These are phyloP conservation scores for Tetragonula carbonaria DNA, from an alignment of 2,888 invertebrate species.

Conservation along the genomic window DNA sequence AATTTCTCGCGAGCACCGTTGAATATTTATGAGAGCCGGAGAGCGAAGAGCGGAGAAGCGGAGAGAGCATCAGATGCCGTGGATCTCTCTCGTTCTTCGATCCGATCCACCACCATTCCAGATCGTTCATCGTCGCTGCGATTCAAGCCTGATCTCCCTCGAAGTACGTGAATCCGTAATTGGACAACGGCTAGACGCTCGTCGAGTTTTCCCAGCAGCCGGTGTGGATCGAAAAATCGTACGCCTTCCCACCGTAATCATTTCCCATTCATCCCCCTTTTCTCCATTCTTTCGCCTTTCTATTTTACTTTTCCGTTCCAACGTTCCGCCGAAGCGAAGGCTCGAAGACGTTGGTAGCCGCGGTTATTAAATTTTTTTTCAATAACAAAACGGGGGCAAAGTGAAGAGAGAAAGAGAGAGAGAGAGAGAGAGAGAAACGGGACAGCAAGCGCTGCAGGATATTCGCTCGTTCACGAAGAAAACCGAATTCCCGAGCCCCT, in stretches of 20 bases:
- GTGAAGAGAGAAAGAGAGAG: not conserved
- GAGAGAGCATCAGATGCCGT: slow-evolving; percentile 31
- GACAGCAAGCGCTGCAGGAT: slow-evolving; percentile 31
- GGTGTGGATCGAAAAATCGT: slow-evolving; percentile 15
- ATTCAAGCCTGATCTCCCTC: not conserved
- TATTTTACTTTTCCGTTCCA: not conserved
- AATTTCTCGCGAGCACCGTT: slow-evolving; percentile 24
- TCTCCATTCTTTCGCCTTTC: not conserved
- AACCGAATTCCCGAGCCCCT: slow-evolving; percentile 28
- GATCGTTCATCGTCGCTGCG: slow-evolving; percentile 13
- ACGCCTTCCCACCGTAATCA: not conserved
- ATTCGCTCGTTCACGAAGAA: slow-evolving; percentile 23
- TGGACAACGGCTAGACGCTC: slow-evolving; percentile 27
- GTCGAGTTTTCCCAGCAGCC: not conserved
- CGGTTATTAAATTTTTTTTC: slow-evolving; percentile 64
- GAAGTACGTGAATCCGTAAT: slow-evolving; percentile 30
- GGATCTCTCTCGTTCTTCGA: slow-evolving; percentile 9
- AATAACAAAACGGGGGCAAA: slow-evolving; percentile 40
- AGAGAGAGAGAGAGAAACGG: not conserved
- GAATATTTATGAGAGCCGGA: slow-evolving; percentile 39
- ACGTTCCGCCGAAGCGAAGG: not conserved
- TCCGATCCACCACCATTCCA: not conserved
- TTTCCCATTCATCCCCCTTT: not conserved
- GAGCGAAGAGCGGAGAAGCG: slow-evolving; percentile 1
- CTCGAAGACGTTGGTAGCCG: slow-evolving; percentile 27